Base-by-base conservation (phyloP, 2,888 invertebrate genomes). In the Perizoma flavofasciatum region DNA sequence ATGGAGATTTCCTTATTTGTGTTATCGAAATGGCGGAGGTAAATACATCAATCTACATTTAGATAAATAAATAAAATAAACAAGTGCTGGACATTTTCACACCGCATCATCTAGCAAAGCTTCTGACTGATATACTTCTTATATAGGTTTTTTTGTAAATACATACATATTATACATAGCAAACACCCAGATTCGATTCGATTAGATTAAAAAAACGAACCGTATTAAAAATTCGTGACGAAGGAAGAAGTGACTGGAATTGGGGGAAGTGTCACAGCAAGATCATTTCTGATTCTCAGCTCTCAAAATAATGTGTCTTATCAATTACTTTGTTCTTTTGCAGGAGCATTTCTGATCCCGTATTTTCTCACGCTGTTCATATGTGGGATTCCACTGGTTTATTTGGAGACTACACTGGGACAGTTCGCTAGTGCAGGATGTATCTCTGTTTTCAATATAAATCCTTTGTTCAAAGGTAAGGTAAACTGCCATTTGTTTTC, bases 331-430 rank as follows among this genome's bases (percentile, higher is more conserved):
- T 37, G 4, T 37, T 6, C 37, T 66, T 65, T 85, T 84, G 45
- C 92, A 97, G 96, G 97, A 61, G 98, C 97, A 5, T 98, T 98
- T 82, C 91, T 98, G 46, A 94, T 98, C 37, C 97, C 98, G 4
- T 98, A 98, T 82, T 89, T 97, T 48, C 80, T 97, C 62, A 97
- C 97, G 84, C 88, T 97, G 49, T 82, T 96, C 44, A 85, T 96
- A 54, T 97, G 97, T 73, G 98, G 97, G 4, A 95, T 97, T 59
- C 98, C 98, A 0, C 90, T 98, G 64, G 97, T 97, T 78, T 97
- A 97, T 78, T 92, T 98, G 93, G 98, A 98, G 86, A 95, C 97
- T 0, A 94, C 96, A 0, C 92, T 98, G 72, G 98, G 98, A 11
- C 98, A 98, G 80, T 97, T 97, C 85, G 94, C 96, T 35, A 95